Percentiles rank a stretch among this genome's conserved stretches.
These are phyloP conservation scores for Campoletis raptor DNA, from an alignment of 2,888 invertebrate genomes.

Conservation along the genomic window DNA sequence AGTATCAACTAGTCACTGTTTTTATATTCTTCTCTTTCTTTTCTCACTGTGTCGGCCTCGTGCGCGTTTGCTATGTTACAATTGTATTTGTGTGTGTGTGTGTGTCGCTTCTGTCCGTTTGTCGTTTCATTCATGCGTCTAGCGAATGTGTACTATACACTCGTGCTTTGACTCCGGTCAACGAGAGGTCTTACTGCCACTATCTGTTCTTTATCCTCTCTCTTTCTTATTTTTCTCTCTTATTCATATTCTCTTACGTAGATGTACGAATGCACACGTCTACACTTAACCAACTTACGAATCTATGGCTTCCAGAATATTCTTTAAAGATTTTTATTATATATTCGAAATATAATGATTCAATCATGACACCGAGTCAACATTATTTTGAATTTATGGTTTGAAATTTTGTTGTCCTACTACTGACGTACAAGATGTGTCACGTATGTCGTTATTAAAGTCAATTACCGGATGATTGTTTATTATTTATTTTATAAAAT, in stretches of 20 bases:
- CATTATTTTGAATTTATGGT: background rate
- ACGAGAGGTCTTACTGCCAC: conserved; percentile 47
- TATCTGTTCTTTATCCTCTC: conserved; percentile 41
- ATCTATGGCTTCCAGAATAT: background rate
- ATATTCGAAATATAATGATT: background rate
- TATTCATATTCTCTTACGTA: background rate
- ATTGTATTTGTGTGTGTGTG: conserved; percentile 34
- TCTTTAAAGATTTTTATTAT: background rate
- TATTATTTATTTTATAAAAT: background rate
- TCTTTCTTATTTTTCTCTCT: background rate
- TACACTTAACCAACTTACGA: background rate
- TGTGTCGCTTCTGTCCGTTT: conserved; percentile 51
- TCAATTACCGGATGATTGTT: too few relatives aligned
- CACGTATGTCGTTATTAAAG: too few relatives aligned
- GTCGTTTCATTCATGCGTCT: conserved; percentile 73
- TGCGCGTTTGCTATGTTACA: conserved; percentile 36
- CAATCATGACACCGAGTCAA: background rate
- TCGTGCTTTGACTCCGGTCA: conserved; percentile 61
- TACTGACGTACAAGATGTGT: too few relatives aligned
- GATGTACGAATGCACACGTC: background rate
- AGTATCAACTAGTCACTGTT: conserved; percentile 14
- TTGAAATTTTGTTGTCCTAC: too few relatives aligned
- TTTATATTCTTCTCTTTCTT: conserved; percentile 10
- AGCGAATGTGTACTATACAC: conserved; percentile 63
- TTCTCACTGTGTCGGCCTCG: conserved; percentile 38